phyloP scores from a whole-genome alignment of 2,113 vertebrate genomes.

The Oryzias curvinotus region DNA sequence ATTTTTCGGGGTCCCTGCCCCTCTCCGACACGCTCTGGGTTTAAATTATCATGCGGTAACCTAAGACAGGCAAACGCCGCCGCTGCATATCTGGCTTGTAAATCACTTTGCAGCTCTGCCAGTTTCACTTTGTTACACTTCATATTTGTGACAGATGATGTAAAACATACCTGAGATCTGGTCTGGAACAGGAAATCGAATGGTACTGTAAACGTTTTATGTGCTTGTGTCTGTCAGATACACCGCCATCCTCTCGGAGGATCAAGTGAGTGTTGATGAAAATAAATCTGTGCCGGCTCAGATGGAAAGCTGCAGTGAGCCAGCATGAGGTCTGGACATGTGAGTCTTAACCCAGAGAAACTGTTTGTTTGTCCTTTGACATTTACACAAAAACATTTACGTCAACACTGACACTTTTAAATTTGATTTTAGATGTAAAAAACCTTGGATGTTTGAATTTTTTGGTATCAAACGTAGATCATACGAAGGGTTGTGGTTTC shows the following conservation, averaged over 20 bases:
- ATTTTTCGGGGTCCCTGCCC: conserved; percentile 8
- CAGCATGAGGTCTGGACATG: conserved; percentile 8
- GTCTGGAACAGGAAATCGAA: background rate
- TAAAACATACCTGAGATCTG: background rate
- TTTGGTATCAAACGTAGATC: too few species aligned
- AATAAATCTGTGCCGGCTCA: conserved; percentile 23
- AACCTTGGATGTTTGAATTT: too few species aligned
- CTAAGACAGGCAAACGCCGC: conserved; percentile 14
- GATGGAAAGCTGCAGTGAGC: conserved; percentile 18
- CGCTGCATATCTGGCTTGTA: conserved; percentile 11
- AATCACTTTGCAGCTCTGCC: conserved; percentile 11
- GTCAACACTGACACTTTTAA: too few species aligned
- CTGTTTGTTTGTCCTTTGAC: conserved; percentile 13
- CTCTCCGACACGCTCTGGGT: conserved; percentile 3
- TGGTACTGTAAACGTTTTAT: background rate
- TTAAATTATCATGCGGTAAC: conserved; percentile 23
- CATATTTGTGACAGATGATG: conserved; percentile 10
- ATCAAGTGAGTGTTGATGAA: conserved; percentile 32
- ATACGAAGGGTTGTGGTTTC: too few species aligned
- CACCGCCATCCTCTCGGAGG: conserved; percentile 1
- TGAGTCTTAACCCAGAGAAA: conserved; percentile 5
- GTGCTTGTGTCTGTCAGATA: background rate
- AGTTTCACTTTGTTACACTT: conserved; percentile 1
- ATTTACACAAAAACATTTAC: too few species aligned
- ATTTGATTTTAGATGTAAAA: too few species aligned